Evolutionary conservation across 2,888 invertebrate genomes (phyloP), one percentile per base, ranked within the genome.

Genomic region (Stenoptilia bipunctidactyla): DNA sequence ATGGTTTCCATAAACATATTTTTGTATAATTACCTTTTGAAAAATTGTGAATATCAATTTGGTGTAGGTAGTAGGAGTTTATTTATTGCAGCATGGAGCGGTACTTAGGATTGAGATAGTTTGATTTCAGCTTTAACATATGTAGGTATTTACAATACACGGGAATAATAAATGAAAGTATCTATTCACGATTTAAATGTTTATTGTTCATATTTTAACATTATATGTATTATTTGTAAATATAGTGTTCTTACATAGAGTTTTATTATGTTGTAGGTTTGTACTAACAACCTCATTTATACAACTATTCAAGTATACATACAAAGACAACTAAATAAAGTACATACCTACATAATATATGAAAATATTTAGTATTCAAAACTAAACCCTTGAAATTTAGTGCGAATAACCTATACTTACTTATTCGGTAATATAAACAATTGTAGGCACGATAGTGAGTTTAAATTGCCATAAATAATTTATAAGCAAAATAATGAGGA

Each of bases 121-220:
- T n/a, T n/a, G n/a, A n/a, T n/a, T n/a, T n/a, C n/a, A n/a, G n/a
- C n/a, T n/a, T n/a, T n/a, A n/a, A n/a, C n/a, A n/a, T n/a, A n/a
- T n/a, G n/a, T n/a, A n/a, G n/a, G n/a, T n/a, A n/a, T 25, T 25
- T 25, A 6, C 25, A 25, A 6, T 25, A 30, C 10, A 30, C 4
- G n/a, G 30, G 10, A 30, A n/a, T 30, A 30, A 42, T 14, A 39
- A 43, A 39, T 13, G 5, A 27, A 15, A 34, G 34, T n/a, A n/a
- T n/a, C n/a, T n/a, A n/a, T n/a, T 34, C 42, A 51, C 51, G 63
- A 66, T 74, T 74, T 77, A 79, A 80, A 80, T 73, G 75, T 80
- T 83, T 82, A 76, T 69, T 83, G n/a, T 30, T 83, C 80, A 73
- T 82, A 76, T 76, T 72, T 65, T 83, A 85, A 84, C 83, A 83